Evolutionary conservation across 2,888 invertebrate species (phyloP).

Genomic region (Cheilosia scutellata): DNA sequence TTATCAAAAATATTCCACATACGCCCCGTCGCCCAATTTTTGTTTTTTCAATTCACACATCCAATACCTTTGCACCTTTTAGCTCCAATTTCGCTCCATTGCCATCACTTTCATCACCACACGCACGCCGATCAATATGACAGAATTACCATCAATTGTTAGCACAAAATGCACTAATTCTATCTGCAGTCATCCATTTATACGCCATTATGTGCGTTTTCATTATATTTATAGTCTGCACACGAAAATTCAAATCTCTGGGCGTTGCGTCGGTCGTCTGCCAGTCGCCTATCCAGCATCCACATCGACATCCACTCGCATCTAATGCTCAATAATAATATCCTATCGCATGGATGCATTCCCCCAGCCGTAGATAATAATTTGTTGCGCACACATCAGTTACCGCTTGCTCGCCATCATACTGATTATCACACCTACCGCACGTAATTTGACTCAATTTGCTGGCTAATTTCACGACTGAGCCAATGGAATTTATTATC

Average conservation of each 20-base stretch:
- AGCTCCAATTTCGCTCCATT: no score
- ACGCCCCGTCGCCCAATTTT: no score
- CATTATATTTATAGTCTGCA: neutral
- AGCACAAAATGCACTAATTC: neutral
- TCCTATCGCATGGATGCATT: conserved; percentile 14
- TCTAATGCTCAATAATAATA: conserved; percentile 7
- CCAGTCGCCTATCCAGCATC: neutral
- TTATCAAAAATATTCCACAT: no score
- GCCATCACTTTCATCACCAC: neutral
- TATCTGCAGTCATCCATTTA: conserved; percentile 1
- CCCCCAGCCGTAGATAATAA: neutral
- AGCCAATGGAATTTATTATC: conserved; percentile 60
- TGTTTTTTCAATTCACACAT: no score
- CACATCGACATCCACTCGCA: neutral
- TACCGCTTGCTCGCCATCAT: neutral
- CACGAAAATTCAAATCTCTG: neutral
- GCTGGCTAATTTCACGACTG: conserved; percentile 57
- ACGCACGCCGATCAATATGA: neutral
- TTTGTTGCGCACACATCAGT: conserved; percentile 2
- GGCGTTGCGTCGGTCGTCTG: neutral
- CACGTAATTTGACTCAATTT: conserved; percentile 68
- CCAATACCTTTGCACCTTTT: no score
- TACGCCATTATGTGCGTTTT: neutral
- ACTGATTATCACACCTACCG: conserved; percentile 58
- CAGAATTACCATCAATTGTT: conserved; percentile 8